Evolutionary conservation across 2,113 vertebrate genomes (phyloP).

Genomic region (Daphoenositta chrysoptera): DNA sequence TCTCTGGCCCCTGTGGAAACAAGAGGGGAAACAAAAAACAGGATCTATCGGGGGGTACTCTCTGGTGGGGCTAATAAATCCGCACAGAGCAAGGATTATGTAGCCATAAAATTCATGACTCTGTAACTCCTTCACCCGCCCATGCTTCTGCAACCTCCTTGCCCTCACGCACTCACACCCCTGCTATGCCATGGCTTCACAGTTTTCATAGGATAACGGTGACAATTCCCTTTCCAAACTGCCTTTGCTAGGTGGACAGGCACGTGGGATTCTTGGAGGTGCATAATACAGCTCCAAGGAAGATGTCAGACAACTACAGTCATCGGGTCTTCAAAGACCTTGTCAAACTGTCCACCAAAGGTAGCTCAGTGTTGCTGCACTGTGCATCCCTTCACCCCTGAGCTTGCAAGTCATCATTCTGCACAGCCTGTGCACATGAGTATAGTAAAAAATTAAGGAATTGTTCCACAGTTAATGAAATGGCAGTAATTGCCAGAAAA

Average conservation of each 20-base stretch:
- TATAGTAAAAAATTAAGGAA: background rate
- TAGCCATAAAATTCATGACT: background rate
- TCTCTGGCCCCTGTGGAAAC: background rate
- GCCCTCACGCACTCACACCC: background rate
- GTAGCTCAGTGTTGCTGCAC: background rate
- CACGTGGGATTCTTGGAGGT: background rate
- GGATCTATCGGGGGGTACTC: background rate
- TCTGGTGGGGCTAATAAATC: background rate
- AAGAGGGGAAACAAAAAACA: background rate
- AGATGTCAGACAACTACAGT: background rate
- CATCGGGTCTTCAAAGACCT: rapidly evolving
- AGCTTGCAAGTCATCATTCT: background rate
- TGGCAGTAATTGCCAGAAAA: background rate
- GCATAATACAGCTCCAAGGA: background rate
- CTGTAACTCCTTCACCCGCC: rapidly evolving
- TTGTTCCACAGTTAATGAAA: background rate
- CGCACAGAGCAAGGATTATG: background rate
- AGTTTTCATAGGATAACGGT: background rate
- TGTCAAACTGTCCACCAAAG: background rate
- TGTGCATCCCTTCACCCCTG: background rate
- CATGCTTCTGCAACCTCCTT: rapidly evolving
- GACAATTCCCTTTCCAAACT: background rate
- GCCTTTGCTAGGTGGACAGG: background rate
- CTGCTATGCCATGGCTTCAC: background rate
- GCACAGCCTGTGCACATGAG: background rate